Evolutionary conservation across 2,888 invertebrate genomes (phyloP), one percentile per base, ranked within the genome.

Genomic region (Tetrapedia diversipes): DNA sequence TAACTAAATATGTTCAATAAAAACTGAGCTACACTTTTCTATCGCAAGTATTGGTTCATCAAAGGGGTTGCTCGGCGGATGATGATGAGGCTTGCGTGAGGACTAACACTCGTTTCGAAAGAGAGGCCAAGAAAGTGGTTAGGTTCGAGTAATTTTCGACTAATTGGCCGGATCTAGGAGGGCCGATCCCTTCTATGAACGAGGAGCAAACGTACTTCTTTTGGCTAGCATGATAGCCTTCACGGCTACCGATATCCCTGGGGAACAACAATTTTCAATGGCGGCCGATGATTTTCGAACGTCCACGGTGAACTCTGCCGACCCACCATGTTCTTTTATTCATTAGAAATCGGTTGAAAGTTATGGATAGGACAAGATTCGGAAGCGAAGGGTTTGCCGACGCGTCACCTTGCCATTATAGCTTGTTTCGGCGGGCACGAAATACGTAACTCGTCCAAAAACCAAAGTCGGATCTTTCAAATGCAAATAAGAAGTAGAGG

Each of bases 121-220:
- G 73, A 79, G 77, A 80, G 72, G 65, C 68, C 49, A 79, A 78
- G 75, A 78, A 83, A 75, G 70, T 65, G 69, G 72, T 79, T 84
- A 79, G 81, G 84, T 72, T 66, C 79, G 74, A 74, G 85, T 77
- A 85, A 86, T 85, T 85, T 85, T 78, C 59, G 59, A 81, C 75
- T 85, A 85, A 85, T 86, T 83, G 76, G 75, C 80, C 43, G 45
- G 76, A 72, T 73, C 83, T 82, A 83, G 80, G 72, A 82, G 74
- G 67, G 49, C 61, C 74, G 82, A 77, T 82, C 80, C 80, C 73
- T 77, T 61, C 68, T 69, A 69, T 70, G 69, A 66, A 61, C 66
- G 49, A 72, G 82, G n/a, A 81, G 72, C 64, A 65, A 76, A 43
- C 63, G 65, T 78, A 75, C 69, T 79, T 74, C 75, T 82, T 72